Conservation (phyloP, 2,113 vertebrate species). For the Emydura subglobosa region DNA sequence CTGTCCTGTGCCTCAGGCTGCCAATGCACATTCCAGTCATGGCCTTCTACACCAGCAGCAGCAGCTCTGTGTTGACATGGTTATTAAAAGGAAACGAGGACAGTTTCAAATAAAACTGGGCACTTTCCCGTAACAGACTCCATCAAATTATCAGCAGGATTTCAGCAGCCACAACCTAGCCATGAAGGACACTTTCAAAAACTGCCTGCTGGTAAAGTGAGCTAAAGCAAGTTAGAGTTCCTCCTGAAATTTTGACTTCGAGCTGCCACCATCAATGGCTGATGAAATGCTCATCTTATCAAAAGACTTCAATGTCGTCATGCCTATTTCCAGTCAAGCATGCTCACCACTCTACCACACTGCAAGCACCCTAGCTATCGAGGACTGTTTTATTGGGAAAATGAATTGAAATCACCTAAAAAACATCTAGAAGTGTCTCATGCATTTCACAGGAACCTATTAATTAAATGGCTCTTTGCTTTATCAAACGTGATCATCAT, state of each 20-base stretch:
- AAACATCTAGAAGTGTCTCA: background rate
- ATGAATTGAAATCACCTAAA: background rate
- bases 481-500: background rate
- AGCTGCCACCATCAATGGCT: background rate
- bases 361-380: background rate
- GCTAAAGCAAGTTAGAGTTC: background rate
- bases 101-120: background rate
- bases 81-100: background rate
- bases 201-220: fast-evolving
- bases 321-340: background rate
- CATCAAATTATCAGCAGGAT: background rate
- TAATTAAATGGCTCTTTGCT: background rate
- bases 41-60: background rate
- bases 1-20: background rate
- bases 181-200: background rate
- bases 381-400: background rate
- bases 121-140: background rate
- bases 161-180: background rate
- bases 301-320: background rate
- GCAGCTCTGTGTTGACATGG: background rate
- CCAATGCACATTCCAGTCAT: background rate
- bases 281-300: background rate
- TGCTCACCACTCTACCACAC: background rate
- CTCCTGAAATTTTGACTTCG: background rate
- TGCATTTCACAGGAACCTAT: background rate